Base-by-base conservation (phyloP, 2,888 invertebrate species). In the Drosophila colorata region DNA sequence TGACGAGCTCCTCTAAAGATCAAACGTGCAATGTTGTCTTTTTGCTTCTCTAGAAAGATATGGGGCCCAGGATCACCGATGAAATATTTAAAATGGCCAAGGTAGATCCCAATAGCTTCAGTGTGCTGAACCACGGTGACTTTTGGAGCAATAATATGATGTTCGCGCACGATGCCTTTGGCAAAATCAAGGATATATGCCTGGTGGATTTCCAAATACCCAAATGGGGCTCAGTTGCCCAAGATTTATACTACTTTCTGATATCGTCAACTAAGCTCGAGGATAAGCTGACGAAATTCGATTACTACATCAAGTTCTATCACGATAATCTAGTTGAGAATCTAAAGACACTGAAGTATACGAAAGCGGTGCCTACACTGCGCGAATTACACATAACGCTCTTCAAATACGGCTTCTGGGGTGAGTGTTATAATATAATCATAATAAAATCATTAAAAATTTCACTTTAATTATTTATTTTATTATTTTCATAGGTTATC, bases 121-220 rank as follows among this genome's bases (percentile, higher is more conserved):
- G 88, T 68, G 90, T 74, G 0, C 43, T 90, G 0, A 87, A 83
- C 37, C 90, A 90, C 59, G 90, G 90, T 0, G 90, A 91, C 57
- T 72, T 74, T 38, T 90, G 90, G 90, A 74, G 76, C 1, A 90
- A 91, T 44, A 90, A 90, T 37, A 80, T 90, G 18, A 90, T 90
- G 91, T 90, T 87, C 33, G 79, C 82, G 1, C 75, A 91, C 51
- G 88, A 89, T 48, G 73, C 77, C 0, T 67, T 58, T 16, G 85
- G 85, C 0, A 78, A 84, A 9, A 69, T 87, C 6, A 74, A 78
- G 4, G 83, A 90, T 3, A 80, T 87, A 0, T 77, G 78, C 1
- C 66, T 92, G 18, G 80, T 92, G 3, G 92, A 92, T 43, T 90
- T 78, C 38, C 91, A 92, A 71, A 20, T 91, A 13, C 71, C 75